Evolutionary conservation across 2,888 invertebrate genomes (phyloP).

Genomic region (Leucophenga montana): DNA sequence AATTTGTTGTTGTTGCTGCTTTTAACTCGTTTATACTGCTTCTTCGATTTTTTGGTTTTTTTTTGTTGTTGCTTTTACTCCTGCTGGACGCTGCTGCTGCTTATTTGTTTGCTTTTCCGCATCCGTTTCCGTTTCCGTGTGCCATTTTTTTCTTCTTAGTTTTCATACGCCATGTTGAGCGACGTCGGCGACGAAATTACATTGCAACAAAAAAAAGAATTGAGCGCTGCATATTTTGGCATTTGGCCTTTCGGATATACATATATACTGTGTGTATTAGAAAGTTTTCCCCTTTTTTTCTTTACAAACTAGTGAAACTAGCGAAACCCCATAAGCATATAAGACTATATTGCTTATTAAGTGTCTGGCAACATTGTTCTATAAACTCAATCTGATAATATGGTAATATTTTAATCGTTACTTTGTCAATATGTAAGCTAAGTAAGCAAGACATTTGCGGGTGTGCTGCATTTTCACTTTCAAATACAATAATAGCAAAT

Average conservation of each 20-base stretch:
- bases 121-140: slow-evolving; percentile 46
- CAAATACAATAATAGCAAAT: no score
- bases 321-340: no score
- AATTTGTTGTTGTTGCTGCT: slow-evolving; percentile 32
- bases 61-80: slow-evolving; percentile 11
- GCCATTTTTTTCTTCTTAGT: slow-evolving; percentile 43
- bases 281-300: no score
- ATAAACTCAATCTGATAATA: no score
- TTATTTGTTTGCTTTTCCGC: slow-evolving; percentile 27
- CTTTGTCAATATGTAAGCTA: no score
- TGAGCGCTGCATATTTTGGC: slow-evolving; percentile 58
- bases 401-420: no score
- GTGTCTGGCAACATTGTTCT: no score
- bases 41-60: slow-evolving; percentile 22
- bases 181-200: background rate
- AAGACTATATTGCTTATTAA: no score
- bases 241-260: slow-evolving; percentile 30
- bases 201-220: slow-evolving; percentile 45
- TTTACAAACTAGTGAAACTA: no score
- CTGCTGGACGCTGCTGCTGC: slow-evolving; percentile 20
- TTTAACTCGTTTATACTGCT: slow-evolving; percentile 27
- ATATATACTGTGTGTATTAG: background rate
- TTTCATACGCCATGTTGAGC: background rate
- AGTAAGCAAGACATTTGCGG: no score
- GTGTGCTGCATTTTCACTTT: no score